A percentile compares a stretch with the other conserved stretches of the same genome.
phyloP scores from a whole-genome alignment of 2,888 invertebrate genomes.

The Plagodis pulveraria region DNA sequence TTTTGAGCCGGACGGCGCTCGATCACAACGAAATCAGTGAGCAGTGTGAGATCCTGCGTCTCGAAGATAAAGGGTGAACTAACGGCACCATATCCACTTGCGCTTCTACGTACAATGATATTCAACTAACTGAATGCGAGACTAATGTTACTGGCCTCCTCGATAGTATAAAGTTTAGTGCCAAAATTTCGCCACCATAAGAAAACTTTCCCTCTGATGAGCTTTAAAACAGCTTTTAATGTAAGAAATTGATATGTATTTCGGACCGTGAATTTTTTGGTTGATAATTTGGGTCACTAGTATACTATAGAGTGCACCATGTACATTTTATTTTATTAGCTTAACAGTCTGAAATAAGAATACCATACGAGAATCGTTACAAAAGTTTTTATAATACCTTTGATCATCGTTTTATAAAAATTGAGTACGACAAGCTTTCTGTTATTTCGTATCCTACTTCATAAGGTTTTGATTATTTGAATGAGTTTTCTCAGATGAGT shows the following conservation, averaged over 20 bases:
- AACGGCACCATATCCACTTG: conserved; percentile 24
- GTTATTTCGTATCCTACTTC: too few species aligned
- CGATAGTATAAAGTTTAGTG: conserved; percentile 65
- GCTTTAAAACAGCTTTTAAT: conserved; percentile 15
- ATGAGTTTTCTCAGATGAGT: too few species aligned
- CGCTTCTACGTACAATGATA: conserved; percentile 58
- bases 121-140: conserved; percentile 72
- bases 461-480: too few species aligned
- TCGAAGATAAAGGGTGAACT: conserved; percentile 47
- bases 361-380: too few species aligned
- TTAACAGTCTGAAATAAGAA: too few species aligned
- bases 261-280: conserved; percentile 1
- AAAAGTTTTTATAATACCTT: too few species aligned
- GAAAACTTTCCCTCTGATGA: conserved; percentile 34
- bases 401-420: too few species aligned
- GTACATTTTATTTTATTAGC: too few species aligned
- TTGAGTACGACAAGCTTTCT: too few species aligned
- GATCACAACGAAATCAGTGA: conserved; percentile 76
- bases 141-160: conserved; percentile 68
- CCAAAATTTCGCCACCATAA: conserved; percentile 25
- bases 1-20: conserved; percentile 79
- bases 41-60: conserved; percentile 68
- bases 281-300: background rate
- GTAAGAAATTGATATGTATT: conserved; percentile 3
- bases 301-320: too few species aligned